These are phyloP conservation scores for Penaeus japonicus DNA, from an alignment of 1,140 invertebrate genomes.

Conservation along the genomic window DNA sequence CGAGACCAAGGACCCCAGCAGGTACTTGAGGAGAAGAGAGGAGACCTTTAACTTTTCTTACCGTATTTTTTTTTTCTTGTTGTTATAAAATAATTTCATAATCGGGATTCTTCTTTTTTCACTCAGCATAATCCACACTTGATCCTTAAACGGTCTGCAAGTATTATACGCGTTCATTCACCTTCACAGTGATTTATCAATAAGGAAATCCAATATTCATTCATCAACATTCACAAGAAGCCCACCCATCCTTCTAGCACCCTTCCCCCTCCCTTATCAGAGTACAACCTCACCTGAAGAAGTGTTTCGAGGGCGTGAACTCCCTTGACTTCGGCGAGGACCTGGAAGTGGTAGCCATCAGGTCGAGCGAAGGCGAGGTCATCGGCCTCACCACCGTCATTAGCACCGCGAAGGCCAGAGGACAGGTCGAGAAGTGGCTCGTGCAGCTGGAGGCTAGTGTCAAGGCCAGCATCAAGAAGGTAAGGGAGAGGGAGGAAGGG, in stretches of 20 bases:
- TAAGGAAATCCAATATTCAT: too few species aligned
- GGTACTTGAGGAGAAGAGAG: neutral
- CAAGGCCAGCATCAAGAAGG: slow-evolving; percentile 85
- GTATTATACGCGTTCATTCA: too few species aligned
- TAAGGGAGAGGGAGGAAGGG: slow-evolving; percentile 57
- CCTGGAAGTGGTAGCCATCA: slow-evolving; percentile 88
- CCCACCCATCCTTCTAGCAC: neutral
- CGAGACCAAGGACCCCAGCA: slow-evolving; percentile 94
- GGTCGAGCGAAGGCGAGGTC: slow-evolving; percentile 86
- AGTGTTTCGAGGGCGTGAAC: slow-evolving; percentile 94
- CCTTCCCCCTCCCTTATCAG: slow-evolving; percentile 64
- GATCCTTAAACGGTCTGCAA: too few species aligned
- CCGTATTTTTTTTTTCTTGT: too few species aligned
- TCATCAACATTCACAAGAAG: neutral
- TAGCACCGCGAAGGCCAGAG: slow-evolving; percentile 85
- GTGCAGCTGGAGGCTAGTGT: slow-evolving; percentile 88
- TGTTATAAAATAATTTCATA: too few species aligned
- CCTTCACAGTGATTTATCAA: too few species aligned
- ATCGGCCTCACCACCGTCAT: slow-evolving; percentile 81
- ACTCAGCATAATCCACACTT: too few species aligned
- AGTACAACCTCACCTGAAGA: slow-evolving; percentile 98
- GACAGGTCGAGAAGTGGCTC: slow-evolving; percentile 97
- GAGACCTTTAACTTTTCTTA: too few species aligned
- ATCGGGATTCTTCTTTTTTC: too few species aligned
- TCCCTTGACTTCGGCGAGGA: slow-evolving; percentile 82